Evolutionary conservation across 2,888 invertebrate species (phyloP).

Genomic region (Eupithecia centaureata): DNA sequence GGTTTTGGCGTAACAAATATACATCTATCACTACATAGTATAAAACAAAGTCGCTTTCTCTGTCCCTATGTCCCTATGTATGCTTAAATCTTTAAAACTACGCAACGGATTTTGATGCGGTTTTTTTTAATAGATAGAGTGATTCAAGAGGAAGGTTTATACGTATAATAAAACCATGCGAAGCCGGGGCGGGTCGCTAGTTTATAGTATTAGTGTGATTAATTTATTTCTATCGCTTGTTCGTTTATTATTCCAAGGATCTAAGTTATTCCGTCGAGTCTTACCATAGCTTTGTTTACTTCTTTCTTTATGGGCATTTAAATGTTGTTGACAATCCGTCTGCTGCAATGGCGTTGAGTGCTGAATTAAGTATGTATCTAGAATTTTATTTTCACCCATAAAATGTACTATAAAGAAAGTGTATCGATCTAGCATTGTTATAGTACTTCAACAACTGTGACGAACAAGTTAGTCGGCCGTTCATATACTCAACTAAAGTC

Average conservation of each 20-base stretch:
- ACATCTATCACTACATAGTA: too few species aligned
- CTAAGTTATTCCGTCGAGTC: slow-evolving; percentile 8
- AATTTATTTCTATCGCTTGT: background rate
- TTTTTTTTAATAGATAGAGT: too few species aligned
- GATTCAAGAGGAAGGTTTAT: too few species aligned
- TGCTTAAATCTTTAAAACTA: too few species aligned
- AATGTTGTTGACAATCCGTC: slow-evolving; percentile 36
- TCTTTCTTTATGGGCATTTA: slow-evolving; percentile 31
- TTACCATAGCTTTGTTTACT: slow-evolving; percentile 21
- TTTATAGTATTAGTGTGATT: too few species aligned
- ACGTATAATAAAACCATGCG: too few species aligned
- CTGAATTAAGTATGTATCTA: slow-evolving; percentile 13
- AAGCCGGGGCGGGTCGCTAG: too few species aligned
- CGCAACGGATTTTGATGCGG: too few species aligned
- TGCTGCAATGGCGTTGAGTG: slow-evolving; percentile 28
- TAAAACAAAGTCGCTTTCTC: too few species aligned
- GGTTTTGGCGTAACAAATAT: too few species aligned
- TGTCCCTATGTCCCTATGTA: too few species aligned
- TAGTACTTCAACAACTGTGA: too few species aligned
- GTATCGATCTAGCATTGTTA: background rate
- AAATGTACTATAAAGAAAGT: slow-evolving; percentile 11
- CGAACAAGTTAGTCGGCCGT: background rate
- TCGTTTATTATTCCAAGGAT: slow-evolving; percentile 16
- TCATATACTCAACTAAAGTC: background rate
- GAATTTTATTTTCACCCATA: slow-evolving; percentile 24